phyloP scores from a whole-genome alignment of 2,888 invertebrate genomes.

The Phengaris arion region DNA sequence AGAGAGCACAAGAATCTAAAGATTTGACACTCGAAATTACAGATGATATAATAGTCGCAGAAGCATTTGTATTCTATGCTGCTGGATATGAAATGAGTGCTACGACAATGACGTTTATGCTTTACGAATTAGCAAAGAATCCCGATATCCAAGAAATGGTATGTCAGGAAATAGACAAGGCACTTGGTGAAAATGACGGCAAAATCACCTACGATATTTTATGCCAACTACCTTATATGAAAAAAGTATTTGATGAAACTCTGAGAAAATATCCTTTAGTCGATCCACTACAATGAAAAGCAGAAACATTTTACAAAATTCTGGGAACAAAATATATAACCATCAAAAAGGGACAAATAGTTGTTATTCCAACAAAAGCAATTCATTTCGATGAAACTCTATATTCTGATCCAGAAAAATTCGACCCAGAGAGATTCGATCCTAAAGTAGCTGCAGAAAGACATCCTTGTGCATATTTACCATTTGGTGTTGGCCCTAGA shows the following conservation, averaged over 20 bases:
- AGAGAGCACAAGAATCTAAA: not conserved
- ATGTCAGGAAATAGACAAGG: conserved; percentile 50
- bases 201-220: conserved; percentile 59
- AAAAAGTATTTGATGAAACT: conserved; percentile 53
- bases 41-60: conserved; percentile 20
- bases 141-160: conserved; percentile 58
- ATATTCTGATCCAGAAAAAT: conserved; percentile 63
- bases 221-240: conserved; percentile 59
- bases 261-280: conserved; percentile 24
- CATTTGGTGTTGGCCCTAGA: not conserved
- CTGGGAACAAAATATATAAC: conserved; percentile 42
- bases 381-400: conserved; percentile 56
- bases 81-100: conserved; percentile 71
- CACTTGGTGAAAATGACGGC: conserved; percentile 48
- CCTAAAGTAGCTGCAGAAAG: conserved; percentile 48
- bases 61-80: conserved; percentile 47
- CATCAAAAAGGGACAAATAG: conserved; percentile 11
- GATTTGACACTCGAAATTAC: conserved; percentile 8
- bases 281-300: conserved; percentile 22
- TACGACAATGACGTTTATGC: conserved; percentile 55
- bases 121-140: conserved; percentile 57
- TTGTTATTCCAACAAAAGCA: conserved; percentile 30
- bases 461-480: conserved; percentile 45
- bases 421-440: conserved; percentile 69
- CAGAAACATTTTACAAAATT: not conserved